These are phyloP conservation scores for Zophobas morio DNA, from an alignment of 1,140 invertebrate species.

Conservation along the genomic window DNA sequence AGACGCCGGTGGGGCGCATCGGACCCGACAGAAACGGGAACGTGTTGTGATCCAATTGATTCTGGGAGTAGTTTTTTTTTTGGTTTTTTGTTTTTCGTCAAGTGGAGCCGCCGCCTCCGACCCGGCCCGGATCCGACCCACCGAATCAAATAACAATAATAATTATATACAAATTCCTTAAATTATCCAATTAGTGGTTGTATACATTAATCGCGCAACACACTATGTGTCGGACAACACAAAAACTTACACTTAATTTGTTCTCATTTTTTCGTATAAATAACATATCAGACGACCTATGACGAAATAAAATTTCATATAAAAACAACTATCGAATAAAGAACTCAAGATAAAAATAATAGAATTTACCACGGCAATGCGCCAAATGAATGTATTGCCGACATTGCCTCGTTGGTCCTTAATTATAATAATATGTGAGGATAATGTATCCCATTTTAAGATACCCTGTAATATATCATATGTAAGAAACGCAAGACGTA, in stretches of 20 bases:
- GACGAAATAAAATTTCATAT: slow-evolving; percentile 58
- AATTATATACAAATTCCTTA: slow-evolving; percentile 65
- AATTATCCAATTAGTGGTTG: slow-evolving; percentile 61
- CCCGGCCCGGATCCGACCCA: slow-evolving; percentile 40
- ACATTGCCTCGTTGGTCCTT: slow-evolving; percentile 66
- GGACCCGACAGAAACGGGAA: neutral
- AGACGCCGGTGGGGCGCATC: slow-evolving; percentile 52
- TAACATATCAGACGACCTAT: slow-evolving; percentile 47
- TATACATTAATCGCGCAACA: slow-evolving; percentile 61
- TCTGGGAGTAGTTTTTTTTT: neutral
- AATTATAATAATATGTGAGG: slow-evolving; percentile 67
- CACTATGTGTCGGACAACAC: slow-evolving; percentile 55
- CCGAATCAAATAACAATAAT: slow-evolving; percentile 60
- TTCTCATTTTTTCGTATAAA: slow-evolving; percentile 49
- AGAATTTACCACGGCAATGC: slow-evolving; percentile 65
- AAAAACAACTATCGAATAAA: slow-evolving; percentile 57
- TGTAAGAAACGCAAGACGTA: slow-evolving; percentile 67
- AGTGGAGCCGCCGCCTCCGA: neutral
- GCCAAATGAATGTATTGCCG: slow-evolving; percentile 58
- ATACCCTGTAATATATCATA: slow-evolving; percentile 69
- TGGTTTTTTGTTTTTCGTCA: no score
- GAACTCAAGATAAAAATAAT: slow-evolving; percentile 57
- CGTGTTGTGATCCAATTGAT: neutral
- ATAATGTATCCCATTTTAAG: slow-evolving; percentile 68
- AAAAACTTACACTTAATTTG: slow-evolving; percentile 55